Base-by-base conservation (phyloP, 2,797 vertebrate genomes). In the Enteromius afrohamiltoni region DNA sequence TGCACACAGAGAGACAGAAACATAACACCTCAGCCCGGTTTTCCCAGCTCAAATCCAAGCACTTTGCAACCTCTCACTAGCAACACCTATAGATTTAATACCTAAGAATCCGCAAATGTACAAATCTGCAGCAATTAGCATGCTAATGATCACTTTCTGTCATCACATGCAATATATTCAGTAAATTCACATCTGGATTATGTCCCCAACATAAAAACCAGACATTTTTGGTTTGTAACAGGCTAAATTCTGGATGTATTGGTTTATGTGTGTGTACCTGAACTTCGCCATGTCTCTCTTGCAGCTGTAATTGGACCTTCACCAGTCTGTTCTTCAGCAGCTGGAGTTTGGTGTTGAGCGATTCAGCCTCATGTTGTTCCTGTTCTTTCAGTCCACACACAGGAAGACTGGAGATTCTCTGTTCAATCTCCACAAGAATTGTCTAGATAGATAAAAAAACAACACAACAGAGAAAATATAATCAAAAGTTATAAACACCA, bases 401-500 rank as follows among this genome's bases (percentile, higher is more conserved):
- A 75, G 86, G 76, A 37, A 86, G 75, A 75, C 49, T 37, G 69
- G 74, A 80, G 1, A 98, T 92, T 87, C 95, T 96, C 90, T 93
- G 93, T 91, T 99, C 97, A 45, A 97, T 95, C 89, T 98, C 96
- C 85, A 93, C 92, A 86, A 97, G 93, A 93, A 94, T 95, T 67
- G 94, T 93, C 97, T 98, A 87, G 3, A 69, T 23, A 26, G 6
- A 51, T 31, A 1, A 26, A 73, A 45, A 26, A 53, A 73, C 6
- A 68, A 9, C 7, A 40, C 16, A n/a, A 74, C 3, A 53, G 19
- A 34, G 19, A n/a, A 74, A 74, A 74, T 14, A 34, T 6, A 21
- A 34, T 53, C 5, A 26, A 58, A 60, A 26, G 53, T 76, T 29
- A 64, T 64, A 64, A 77, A 47, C 40, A 64, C 17, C 16, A 65